Percentiles rank a stretch among this genome's conserved stretches.
Evolutionary conservation across 2,888 invertebrate genomes (phyloP).

Genomic region (Phoronis australis): DNA sequence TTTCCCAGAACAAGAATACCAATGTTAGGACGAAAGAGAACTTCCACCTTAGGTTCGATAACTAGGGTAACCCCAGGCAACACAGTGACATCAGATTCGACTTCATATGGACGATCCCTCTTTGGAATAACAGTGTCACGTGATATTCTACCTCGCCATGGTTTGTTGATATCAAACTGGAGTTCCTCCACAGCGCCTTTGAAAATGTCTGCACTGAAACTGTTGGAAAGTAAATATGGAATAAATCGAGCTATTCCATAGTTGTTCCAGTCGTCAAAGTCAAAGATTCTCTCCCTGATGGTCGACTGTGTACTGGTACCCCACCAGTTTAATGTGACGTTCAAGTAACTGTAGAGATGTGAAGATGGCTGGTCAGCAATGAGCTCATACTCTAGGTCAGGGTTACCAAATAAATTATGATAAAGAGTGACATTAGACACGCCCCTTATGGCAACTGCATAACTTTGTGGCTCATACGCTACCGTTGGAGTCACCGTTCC

Average conservation of each 20-base stretch:
- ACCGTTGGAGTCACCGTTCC: slow-evolving; percentile 10
- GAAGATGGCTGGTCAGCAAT: slow-evolving; percentile 83
- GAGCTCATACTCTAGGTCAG: slow-evolving; percentile 68
- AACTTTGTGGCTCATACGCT: slow-evolving; percentile 51
- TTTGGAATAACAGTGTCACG: slow-evolving; percentile 48
- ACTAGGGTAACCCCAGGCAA: slow-evolving; percentile 88
- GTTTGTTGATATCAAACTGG: slow-evolving; percentile 26
- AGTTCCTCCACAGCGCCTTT: slow-evolving; percentile 24
- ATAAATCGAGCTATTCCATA: slow-evolving; percentile 87
- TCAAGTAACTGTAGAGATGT: slow-evolving; percentile 76
- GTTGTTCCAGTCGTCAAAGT: slow-evolving; percentile 99
- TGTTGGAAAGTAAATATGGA: slow-evolving; percentile 71
- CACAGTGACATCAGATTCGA: slow-evolving; percentile 87
- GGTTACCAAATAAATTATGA: slow-evolving; percentile 76
- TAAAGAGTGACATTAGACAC: slow-evolving; percentile 89
- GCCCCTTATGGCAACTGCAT: slow-evolving; percentile 85
- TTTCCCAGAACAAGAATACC: slow-evolving; percentile 92
- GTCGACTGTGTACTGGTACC: slow-evolving; percentile 69
- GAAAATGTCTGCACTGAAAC: slow-evolving; percentile 25
- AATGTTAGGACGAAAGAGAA: slow-evolving; percentile 93
- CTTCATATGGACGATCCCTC: slow-evolving; percentile 34
- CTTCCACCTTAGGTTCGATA: slow-evolving; percentile 79
- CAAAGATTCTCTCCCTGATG: slow-evolving; percentile 83
- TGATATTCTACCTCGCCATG: slow-evolving; percentile 60
- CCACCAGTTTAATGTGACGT: slow-evolving; percentile 96